Evolutionary conservation across 2,113 vertebrate species (phyloP), one percentile per base, ranked within the genome.

Genomic region (Eubucco bourcierii): DNA sequence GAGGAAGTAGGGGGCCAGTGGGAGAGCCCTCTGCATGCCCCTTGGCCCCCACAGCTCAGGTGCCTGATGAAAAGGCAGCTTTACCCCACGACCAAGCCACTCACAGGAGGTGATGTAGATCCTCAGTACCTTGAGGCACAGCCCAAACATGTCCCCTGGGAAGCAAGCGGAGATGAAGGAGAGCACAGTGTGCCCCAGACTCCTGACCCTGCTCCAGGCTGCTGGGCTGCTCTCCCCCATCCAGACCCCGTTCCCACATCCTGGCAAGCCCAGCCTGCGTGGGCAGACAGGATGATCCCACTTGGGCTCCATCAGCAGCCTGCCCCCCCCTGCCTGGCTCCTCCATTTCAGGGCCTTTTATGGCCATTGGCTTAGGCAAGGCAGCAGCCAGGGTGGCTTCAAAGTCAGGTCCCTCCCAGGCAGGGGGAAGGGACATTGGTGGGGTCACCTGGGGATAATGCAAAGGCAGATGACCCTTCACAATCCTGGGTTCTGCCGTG

Each of bases 271-370:
- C 27, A 63, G 66, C 61, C 63, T 8, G 55, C 1, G 27, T 73
- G 81, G 87, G 78, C 71, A 92, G 91, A 77, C 0, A 3, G 31
- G 84, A 87, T 8, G 4, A 92, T 90, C 64, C 84, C 1, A 13
- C 61, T 78, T 4, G 4, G 33, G 34, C 50, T 56, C 0, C 5
- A 91, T 63, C 20, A 84, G n/a, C 55, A 84, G 84, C 64, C 71
- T 11, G 0, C 3, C 33, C 72, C 72, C 72, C 31, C 79, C 28
- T 1, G 1, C 56, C 70, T n/a, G 2, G 37, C 63, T 90, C 44
- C 73, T 94, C 72, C 41, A 28, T 91, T 95, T 94, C 76, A 95
- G 71, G 72, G 76, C 96, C 96, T 96, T 96, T 95, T 96, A 96
- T 95, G 95, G 95, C 90, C 84, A 97, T 95, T 7, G 2, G 72